Conservation (phyloP, 2,113 vertebrate genomes). For the Canis aureus region DNA sequence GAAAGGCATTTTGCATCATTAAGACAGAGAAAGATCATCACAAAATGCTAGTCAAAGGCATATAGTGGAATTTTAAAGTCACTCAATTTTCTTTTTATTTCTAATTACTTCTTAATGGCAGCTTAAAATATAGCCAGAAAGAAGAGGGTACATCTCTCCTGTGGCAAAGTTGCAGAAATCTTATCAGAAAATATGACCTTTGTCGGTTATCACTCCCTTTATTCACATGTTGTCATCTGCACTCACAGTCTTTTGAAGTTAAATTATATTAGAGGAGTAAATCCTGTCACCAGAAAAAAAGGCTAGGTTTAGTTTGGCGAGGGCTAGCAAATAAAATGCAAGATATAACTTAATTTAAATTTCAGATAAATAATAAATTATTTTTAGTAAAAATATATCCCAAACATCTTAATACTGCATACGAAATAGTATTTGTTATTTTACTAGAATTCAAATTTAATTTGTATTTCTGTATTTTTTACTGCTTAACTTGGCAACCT, state of each 20-base stretch:
- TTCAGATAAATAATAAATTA: neutral
- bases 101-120: constrained; percentile 49
- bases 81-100: constrained; percentile 49
- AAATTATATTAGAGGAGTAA: neutral
- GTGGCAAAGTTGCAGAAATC: constrained; percentile 11
- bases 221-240: neutral
- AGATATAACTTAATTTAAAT: neutral
- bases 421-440: neutral
- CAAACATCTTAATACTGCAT: neutral
- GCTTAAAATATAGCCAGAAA: constrained; percentile 26
- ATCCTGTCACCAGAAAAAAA: neutral
- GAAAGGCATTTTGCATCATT: neutral
- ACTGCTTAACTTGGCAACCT: neutral
- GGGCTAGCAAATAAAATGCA: neutral
- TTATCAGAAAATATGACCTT: constrained; percentile 46
- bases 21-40: neutral
- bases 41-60: constrained; percentile 27
- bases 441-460: neutral
- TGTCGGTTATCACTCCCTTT: neutral
- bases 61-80: constrained; percentile 46
- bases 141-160: neutral
- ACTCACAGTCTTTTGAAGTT: neutral
- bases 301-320: neutral
- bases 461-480: neutral
- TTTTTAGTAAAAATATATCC: neutral